Percentiles rank a stretch among this genome's conserved stretches.
Evolutionary conservation across 92 coral and sea anemone genomes (phyloP).

Genomic region (Parazoanthus darwini): DNA sequence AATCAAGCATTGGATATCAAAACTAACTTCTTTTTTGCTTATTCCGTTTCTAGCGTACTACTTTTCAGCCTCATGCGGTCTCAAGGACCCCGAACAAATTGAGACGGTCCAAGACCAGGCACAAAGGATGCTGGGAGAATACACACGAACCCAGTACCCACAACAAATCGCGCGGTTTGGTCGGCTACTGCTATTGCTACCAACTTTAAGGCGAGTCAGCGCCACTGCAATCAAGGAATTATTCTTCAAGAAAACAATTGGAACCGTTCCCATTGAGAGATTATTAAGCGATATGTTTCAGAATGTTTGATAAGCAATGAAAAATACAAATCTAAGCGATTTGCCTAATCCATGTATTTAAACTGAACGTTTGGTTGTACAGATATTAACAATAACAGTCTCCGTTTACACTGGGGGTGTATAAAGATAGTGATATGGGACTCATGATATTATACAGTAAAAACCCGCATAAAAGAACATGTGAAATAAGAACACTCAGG

Average conservation of each 20-base stretch:
- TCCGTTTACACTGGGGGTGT: background rate
- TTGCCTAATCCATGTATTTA: background rate
- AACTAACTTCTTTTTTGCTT: background rate
- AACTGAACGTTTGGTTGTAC: background rate
- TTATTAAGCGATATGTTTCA: constrained; percentile 86
- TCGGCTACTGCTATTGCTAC: constrained; percentile 79
- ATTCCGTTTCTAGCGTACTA: constrained; percentile 2
- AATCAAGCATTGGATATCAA: no score
- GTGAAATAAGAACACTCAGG: no score
- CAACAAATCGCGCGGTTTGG: constrained; percentile 90
- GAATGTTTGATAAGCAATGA: constrained; percentile 41
- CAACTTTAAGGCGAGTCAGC: constrained; percentile 81
- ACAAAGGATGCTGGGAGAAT: constrained; percentile 90
- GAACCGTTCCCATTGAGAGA: constrained; percentile 93
- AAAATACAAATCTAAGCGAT: background rate
- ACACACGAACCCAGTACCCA: constrained; percentile 79
- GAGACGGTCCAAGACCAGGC: constrained; percentile 92
- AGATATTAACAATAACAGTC: background rate
- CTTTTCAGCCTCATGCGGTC: constrained; percentile 72
- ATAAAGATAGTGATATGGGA: background rate
- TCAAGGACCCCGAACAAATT: constrained; percentile 87
- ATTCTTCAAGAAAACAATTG: constrained; percentile 91
- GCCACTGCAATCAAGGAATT: constrained; percentile 84
- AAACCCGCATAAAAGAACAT: no score
- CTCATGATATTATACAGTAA: no score